A percentile compares a stretch with the other conserved stretches of the same genome.
Conservation (phyloP, 2,113 vertebrate genomes). For the Passer montanus region DNA sequence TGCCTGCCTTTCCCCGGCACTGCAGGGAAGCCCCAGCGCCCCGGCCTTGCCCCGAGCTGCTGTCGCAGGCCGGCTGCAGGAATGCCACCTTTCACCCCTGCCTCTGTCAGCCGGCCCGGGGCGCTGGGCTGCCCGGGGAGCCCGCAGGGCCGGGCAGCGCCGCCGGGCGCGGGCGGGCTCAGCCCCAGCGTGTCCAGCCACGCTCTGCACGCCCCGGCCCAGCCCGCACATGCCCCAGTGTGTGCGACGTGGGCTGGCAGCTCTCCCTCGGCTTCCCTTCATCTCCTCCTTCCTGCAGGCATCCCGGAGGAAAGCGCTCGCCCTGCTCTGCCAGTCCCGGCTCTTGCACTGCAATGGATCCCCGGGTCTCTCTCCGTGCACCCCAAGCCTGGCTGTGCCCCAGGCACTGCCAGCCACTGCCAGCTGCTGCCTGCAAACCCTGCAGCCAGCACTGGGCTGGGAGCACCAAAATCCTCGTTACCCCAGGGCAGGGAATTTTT, state of each 20-base stretch:
- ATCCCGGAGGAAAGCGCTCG: neutral
- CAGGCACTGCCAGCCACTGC: neutral
- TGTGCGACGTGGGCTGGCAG: neutral
- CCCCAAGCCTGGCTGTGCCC: neutral
- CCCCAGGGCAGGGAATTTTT: neutral
- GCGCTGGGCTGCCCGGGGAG: neutral
- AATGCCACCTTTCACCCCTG: neutral
- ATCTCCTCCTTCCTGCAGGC: neutral
- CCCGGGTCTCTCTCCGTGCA: neutral
- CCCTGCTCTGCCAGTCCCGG: neutral
- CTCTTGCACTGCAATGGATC: accelerated
- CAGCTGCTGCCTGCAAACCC: neutral
- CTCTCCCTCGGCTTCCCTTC: neutral
- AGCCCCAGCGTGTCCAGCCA: neutral
- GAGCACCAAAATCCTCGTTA: neutral
- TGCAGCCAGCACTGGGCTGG: neutral
- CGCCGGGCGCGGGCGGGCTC: neutral
- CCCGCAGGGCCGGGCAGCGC: neutral
- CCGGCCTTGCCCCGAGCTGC: neutral
- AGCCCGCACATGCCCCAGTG: neutral
- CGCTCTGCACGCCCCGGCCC: accelerated
- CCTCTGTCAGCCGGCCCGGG: neutral
- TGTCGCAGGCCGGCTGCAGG: neutral
- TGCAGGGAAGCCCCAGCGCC: neutral
- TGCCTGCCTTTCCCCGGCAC: accelerated